These are phyloP conservation scores for Zygogramma bicolorata DNA, from an alignment of 2,888 invertebrate genomes.

Conservation along the genomic window DNA sequence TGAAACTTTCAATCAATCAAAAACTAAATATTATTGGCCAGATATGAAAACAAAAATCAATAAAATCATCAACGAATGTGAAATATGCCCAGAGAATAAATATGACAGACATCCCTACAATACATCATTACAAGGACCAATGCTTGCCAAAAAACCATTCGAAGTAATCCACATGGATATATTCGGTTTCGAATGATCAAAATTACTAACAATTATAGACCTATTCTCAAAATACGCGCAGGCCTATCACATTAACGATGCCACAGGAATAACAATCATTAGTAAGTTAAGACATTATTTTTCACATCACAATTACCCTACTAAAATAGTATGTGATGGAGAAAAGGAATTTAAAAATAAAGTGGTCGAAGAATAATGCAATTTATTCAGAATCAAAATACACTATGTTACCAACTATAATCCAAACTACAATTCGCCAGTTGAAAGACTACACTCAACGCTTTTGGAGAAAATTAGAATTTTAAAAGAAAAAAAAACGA, in stretches of 20 bases:
- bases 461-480: background rate
- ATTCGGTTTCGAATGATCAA: background rate
- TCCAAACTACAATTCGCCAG: constrained; percentile 3
- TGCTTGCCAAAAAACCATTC: constrained; percentile 31
- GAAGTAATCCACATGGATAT: no score
- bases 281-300: constrained; percentile 37
- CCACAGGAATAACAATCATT: constrained; percentile 22
- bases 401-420: background rate
- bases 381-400: constrained; percentile 5
- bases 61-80: constrained; percentile 38
- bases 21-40: constrained; percentile 13
- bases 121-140: constrained; percentile 33
- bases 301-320: constrained; percentile 32
- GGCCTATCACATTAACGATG: constrained; percentile 29
- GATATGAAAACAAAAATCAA: background rate
- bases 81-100: constrained; percentile 39
- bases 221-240: constrained; percentile 26
- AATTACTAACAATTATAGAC: constrained; percentile 33
- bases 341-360: constrained; percentile 35
- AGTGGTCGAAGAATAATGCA: constrained; percentile 13
- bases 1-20: constrained; percentile 1
- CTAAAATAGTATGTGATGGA: constrained; percentile 33
- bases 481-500: background rate
- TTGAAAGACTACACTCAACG: constrained; percentile 1
- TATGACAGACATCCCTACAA: constrained; percentile 41